These are phyloP conservation scores for Acleris holmiana DNA, from an alignment of 2,888 invertebrate species.

Conservation along the genomic window DNA sequence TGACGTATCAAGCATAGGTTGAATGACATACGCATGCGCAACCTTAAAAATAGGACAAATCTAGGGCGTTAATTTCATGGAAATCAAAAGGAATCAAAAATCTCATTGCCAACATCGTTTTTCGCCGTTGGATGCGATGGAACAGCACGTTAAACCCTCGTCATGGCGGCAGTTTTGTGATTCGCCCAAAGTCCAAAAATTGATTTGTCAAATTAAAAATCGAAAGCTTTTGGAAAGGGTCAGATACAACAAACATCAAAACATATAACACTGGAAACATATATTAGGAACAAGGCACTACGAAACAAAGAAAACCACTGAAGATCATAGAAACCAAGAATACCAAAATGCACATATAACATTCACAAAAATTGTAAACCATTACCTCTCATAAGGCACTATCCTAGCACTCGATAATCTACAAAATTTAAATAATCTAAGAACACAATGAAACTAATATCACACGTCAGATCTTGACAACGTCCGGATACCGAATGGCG, in stretches of 20 bases:
- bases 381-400: constrained; percentile 3
- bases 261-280: background rate
- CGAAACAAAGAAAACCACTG: background rate
- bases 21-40: no score
- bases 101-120: no score
- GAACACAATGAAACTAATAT: background rate
- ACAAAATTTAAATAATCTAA: background rate
- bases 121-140: no score
- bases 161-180: no score
- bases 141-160: no score
- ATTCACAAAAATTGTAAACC: background rate
- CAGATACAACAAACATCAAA: background rate
- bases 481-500: constrained; percentile 2
- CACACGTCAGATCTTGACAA: background rate
- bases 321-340: background rate
- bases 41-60: no score
- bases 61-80: no score
- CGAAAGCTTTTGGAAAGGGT: constrained; percentile 8
- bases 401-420: background rate
- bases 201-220: no score
- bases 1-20: no score
- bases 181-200: no score
- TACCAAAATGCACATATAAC: background rate
- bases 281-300: background rate
- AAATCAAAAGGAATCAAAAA: no score